Base-by-base conservation (phyloP, 2,113 vertebrate genomes). In the Melanocharis versteri region DNA sequence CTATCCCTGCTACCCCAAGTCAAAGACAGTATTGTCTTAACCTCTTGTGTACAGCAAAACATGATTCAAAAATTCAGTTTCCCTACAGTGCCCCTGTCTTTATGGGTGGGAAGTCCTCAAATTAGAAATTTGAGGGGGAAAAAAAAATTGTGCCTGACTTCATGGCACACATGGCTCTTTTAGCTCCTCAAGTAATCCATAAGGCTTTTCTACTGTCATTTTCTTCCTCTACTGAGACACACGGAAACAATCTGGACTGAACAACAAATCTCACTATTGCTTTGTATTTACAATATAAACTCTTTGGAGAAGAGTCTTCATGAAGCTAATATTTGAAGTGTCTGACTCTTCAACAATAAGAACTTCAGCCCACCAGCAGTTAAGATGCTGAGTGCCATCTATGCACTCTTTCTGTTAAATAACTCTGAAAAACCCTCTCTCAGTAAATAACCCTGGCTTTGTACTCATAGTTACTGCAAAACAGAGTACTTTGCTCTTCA, bases 371-470 rank as follows among this genome's bases (percentile, higher is more conserved):
- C 51, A 87, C 33, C 53, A 78, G 51, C n/a, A 75, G 57, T 69
- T 87, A 90, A 66, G 56, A 73, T 31, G 51, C 39, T 10, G 2
- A 83, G n/a, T 51, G 70, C 47, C 53, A 81, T 4, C 11, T 56
- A 78, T 3, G 4, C 39, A 42, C 64, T 87, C 58, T 39, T 77
- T 61, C 79, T 87, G 56, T 47, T 58, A 75, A 71, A 77, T 37
- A 87, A 73, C 65, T 78, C 56, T 56, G 61, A 83, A 88, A 92
- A 86, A 44, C 6, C 31, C 31, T 45, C 88, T 72, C 76, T 89
- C 69, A 76, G 6, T 66, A 90, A 93, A 89, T 78, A 89, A 78
- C 65, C 17, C 47, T 35, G n/a, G 56, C 77, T 95, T 94, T 96
- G 77, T 90, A 76, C 40, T 78, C 91, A 75, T 1, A 83, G 87